Conservation (phyloP, 2,888 invertebrate genomes). For the Chloroclysta siterata region DNA sequence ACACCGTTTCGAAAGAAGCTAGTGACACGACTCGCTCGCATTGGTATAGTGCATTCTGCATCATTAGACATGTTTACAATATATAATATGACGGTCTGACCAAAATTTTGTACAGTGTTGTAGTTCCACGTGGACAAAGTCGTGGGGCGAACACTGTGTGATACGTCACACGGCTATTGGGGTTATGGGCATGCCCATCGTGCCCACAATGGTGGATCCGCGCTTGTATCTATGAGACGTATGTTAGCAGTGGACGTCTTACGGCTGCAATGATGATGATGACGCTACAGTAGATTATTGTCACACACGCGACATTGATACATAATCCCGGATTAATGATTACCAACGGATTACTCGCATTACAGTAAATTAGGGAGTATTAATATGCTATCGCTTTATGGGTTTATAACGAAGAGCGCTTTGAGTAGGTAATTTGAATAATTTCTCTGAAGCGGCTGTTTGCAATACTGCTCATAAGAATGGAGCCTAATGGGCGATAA, state of each 20-base stretch:
- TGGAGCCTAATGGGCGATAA: not conserved
- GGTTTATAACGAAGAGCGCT: slow-evolving; percentile 21
- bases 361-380: slow-evolving; percentile 34
- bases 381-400: slow-evolving; percentile 35
- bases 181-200: too few relatives aligned
- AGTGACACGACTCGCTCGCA: too few relatives aligned
- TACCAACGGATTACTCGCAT: slow-evolving; percentile 23
- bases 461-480: not conserved
- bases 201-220: too few relatives aligned
- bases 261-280: not conserved
- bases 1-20: too few relatives aligned
- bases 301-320: slow-evolving; percentile 9
- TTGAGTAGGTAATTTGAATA: slow-evolving; percentile 13
- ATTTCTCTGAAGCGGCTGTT: not conserved
- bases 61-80: too few relatives aligned
- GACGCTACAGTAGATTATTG: not conserved
- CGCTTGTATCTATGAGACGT: too few relatives aligned
- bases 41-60: too few relatives aligned
- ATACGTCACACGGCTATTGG: too few relatives aligned
- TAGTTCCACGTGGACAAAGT: too few relatives aligned
- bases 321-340: slow-evolving; percentile 29
- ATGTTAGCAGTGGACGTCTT: not conserved
- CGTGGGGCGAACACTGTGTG: too few relatives aligned
- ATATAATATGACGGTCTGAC: too few relatives aligned
- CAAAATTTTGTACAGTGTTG: too few relatives aligned